phyloP scores from a whole-genome alignment of 2,888 invertebrate species.

The Amphipoea lucens region DNA sequence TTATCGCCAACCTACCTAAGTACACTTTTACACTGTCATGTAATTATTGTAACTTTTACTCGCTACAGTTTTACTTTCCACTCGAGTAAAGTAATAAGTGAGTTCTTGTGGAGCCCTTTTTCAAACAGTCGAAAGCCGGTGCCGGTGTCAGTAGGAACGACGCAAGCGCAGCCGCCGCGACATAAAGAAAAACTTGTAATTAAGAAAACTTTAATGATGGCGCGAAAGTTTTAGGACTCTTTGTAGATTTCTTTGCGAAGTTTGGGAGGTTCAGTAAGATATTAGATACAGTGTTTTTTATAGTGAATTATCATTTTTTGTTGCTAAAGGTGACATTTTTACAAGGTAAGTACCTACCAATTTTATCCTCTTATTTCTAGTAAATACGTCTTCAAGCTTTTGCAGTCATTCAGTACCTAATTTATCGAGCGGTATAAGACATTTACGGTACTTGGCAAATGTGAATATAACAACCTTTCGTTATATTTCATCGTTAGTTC shows the following conservation, averaged over 20 bases:
- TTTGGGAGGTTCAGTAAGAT: neutral
- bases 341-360: conserved; percentile 43
- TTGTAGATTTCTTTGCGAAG: neutral
- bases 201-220: conserved; percentile 31
- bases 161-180: conserved; percentile 61
- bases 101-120: conserved; percentile 80
- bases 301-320: conserved; percentile 17
- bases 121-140: conserved; percentile 80
- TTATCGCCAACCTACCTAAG: conserved; percentile 38
- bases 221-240: conserved; percentile 17
- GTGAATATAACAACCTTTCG: conserved; percentile 53
- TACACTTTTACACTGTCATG: conserved; percentile 64
- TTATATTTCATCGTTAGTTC: conserved; percentile 35
- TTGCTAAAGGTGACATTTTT: neutral
- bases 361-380: conserved; percentile 13
- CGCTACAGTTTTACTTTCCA: conserved; percentile 82
- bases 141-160: conserved; percentile 62
- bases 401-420: conserved; percentile 38
- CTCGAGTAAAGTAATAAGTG: conserved; percentile 66
- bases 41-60: conserved; percentile 80
- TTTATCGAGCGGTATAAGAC: conserved; percentile 49
- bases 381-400: conserved; percentile 14
- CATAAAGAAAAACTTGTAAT: conserved; percentile 65
- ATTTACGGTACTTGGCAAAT: conserved; percentile 58
- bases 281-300: conserved; percentile 20